phyloP scores from a whole-genome alignment of 35 echinoderm and acorn worm genomes.

The Ptychodera flava region DNA sequence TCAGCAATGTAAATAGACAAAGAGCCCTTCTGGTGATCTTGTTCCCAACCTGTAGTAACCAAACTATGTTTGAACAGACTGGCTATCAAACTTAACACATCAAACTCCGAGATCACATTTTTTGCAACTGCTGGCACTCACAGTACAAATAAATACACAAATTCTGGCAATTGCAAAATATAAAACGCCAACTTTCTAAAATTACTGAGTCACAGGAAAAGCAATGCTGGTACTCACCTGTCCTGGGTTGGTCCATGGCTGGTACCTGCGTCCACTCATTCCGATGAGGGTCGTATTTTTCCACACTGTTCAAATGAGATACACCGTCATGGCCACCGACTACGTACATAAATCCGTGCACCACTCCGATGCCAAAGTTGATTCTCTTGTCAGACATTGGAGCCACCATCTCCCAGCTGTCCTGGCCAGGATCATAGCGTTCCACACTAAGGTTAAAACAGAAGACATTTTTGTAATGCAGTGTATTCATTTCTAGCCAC shows the following conservation, averaged over 20 bases:
- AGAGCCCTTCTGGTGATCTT: too few species aligned
- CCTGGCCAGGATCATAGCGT: conserved; percentile 65
- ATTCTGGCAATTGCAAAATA: background rate
- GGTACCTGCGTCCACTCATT: conserved; percentile 69
- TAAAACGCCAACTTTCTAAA: background rate
- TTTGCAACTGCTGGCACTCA: too few species aligned
- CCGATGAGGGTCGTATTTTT: conserved; percentile 74
- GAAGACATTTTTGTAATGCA: too few species aligned
- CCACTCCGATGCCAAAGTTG: conserved; percentile 81
- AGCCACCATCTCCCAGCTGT: conserved; percentile 72
- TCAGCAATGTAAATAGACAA: too few species aligned
- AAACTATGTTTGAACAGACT: too few species aligned
- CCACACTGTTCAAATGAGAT: conserved; percentile 73
- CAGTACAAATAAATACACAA: background rate
- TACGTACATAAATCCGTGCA: conserved; percentile 90
- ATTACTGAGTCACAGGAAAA: background rate
- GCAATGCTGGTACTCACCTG: too few species aligned
- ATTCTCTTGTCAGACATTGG: conserved; percentile 83
- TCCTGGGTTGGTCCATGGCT: conserved; percentile 51
- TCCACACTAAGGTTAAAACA: too few species aligned
- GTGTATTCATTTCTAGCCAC: too few species aligned
- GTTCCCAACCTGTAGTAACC: too few species aligned
- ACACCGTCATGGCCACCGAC: conserved; percentile 93
- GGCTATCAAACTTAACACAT: too few species aligned
- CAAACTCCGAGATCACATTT: too few species aligned